Base-by-base conservation (phyloP, 2,113 vertebrate species). In the Pogonocichla stellata region DNA sequence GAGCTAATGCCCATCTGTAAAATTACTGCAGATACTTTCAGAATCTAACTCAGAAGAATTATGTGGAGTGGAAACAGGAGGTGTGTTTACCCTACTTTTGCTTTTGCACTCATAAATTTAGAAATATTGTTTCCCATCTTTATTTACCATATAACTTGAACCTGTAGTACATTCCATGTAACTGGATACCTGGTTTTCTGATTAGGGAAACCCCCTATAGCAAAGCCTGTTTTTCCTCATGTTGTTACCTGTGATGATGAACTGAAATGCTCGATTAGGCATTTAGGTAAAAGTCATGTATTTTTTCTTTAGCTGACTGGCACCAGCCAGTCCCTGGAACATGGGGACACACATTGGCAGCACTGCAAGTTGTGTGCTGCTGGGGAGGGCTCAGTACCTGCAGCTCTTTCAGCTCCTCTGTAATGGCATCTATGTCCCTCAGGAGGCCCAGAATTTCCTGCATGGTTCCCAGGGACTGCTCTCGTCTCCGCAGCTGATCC, bases 361-460 rank as follows among this genome's bases (percentile, higher is more conserved):
- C 65, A 34, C 31, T 22, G 19, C 33, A 62, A 91, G 17, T 4
- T 51, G 28, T 36, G 38, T 54, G 54, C 33, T 6, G 3, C 29
- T 23, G 24, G 29, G 69, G 50, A 65, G 19, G 33, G 24, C 10
- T 71, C 38, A 51, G 74, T 94, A 99, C 99, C 98, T 99, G 98
- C 57, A 99, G 96, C 38, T 98, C 98, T 75, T 96, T 98, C 61
- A 99, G 96, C 62, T 99, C 99, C 77, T 98, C 96, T 1, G 91
- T 97, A 80, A 98, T 90, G 20, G 98, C 96, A 62, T 99, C 98
- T 1, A 97, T 95, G 74, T 98, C 98, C 87, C 98, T 95, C 51
- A 99, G 96, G 51, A 99, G 95, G 50, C 97, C 83, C 38, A 99
- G 96, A 33, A 97, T 97, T 83, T 98, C 91, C n/a, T 96, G 95